Evolutionary conservation across 1,140 invertebrate species (phyloP).

Genomic region (Laupala kohalensis): DNA sequence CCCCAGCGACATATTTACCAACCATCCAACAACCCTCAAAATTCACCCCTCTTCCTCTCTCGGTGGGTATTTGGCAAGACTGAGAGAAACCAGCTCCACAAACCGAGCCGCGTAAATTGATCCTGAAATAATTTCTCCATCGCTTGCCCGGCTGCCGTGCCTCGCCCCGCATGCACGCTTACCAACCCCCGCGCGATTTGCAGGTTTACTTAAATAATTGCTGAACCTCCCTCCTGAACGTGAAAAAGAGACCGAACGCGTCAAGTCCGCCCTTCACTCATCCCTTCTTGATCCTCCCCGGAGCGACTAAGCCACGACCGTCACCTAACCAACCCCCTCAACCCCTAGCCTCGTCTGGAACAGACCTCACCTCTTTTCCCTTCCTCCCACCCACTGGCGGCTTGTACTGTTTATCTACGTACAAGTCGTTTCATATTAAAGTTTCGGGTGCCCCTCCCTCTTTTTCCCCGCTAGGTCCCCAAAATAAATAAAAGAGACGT

Average conservation of each 20-base stretch:
- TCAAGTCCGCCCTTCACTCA: not conserved
- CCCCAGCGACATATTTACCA: too few species aligned
- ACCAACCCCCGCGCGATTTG: not conserved
- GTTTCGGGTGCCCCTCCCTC: not conserved
- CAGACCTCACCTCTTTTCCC: not conserved
- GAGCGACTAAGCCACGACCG: not conserved
- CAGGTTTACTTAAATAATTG: not conserved
- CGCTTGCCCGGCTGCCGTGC: too few species aligned
- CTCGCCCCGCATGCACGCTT: not conserved
- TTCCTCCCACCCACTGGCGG: not conserved
- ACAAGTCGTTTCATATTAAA: not conserved
- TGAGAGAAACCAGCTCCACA: not conserved
- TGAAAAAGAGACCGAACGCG: not conserved
- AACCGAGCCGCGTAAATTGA: not conserved
- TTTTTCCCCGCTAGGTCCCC: not conserved
- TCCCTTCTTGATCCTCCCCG: not conserved
- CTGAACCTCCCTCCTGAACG: too few species aligned
- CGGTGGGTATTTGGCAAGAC: too few species aligned
- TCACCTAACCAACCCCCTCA: not conserved
- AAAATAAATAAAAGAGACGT: not conserved
- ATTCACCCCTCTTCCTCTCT: too few species aligned
- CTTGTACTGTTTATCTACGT: not conserved
- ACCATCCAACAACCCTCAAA: too few species aligned
- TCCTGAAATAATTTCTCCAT: not conserved
- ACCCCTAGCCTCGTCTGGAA: not conserved